Evolutionary conservation across 2,888 invertebrate species (phyloP).

Genomic region (Desoria tigrina): DNA sequence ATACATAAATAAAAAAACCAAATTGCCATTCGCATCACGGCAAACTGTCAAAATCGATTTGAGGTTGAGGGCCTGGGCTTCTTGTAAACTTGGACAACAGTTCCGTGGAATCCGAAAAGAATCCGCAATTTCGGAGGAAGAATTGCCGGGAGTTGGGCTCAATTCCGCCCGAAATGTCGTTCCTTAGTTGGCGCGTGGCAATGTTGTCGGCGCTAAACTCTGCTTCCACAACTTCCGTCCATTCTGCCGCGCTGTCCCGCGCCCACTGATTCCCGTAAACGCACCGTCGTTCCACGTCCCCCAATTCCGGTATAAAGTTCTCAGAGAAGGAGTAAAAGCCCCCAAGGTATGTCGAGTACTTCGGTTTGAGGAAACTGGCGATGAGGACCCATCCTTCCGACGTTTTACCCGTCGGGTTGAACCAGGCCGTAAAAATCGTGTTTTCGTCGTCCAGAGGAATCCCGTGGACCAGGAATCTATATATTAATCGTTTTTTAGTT

Average conservation of each 20-base stretch:
- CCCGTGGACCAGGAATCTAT: too few relatives aligned
- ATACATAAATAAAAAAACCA: too few relatives aligned
- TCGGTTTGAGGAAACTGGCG: conserved; percentile 45
- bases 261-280: conserved; percentile 45
- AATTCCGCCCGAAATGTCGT: conserved; percentile 44
- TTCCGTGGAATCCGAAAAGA: conserved; percentile 37
- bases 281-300: conserved; percentile 38
- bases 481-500: too few relatives aligned
- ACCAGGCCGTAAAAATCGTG: conserved; percentile 48
- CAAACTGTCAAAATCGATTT: conserved; percentile 21
- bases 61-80: not conserved
- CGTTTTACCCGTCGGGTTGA: conserved; percentile 29
- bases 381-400: conserved; percentile 40
- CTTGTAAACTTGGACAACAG: conserved; percentile 15
- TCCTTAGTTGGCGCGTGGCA: conserved; percentile 27
- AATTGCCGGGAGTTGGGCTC: conserved; percentile 27
- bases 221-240: conserved; percentile 40
- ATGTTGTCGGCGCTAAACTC: conserved; percentile 46
- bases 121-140: conserved; percentile 48
- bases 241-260: conserved; percentile 26
- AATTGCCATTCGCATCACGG: too few relatives aligned
- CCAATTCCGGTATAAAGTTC: conserved; percentile 46
- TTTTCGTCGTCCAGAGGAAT: conserved; percentile 38
- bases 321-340: conserved; percentile 46
- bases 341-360: conserved; percentile 33